A percentile compares a stretch with the other conserved stretches of the same genome.
phyloP scores from a whole-genome alignment of 2,113 vertebrate species.

The Hassar affinis region DNA sequence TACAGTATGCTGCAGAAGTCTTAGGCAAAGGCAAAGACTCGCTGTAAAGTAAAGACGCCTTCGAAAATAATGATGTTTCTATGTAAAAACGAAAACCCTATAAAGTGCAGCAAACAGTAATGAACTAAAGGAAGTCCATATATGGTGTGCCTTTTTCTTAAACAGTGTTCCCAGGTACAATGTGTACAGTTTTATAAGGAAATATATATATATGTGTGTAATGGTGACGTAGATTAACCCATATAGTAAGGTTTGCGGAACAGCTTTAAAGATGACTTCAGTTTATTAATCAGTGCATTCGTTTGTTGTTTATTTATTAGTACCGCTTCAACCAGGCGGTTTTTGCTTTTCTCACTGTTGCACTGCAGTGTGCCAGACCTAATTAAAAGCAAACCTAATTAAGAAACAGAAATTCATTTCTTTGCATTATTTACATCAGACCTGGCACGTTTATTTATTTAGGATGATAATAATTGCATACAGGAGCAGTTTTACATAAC shows the following conservation, averaged over 20 bases:
- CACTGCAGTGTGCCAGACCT: not conserved
- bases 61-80: too few species aligned
- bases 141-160: too few species aligned
- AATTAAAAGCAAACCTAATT: conserved; percentile 7
- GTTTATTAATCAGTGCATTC: not conserved
- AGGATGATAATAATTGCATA: not conserved
- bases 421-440: not conserved
- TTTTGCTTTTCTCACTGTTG: not conserved
- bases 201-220: not conserved
- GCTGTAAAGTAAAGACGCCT: too few species aligned
- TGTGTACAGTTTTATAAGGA: too few species aligned
- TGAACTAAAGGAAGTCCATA: too few species aligned
- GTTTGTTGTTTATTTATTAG: not conserved
- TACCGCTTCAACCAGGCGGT: too few species aligned
- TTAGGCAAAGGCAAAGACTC: too few species aligned
- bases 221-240: too few species aligned
- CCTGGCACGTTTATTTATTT: not conserved
- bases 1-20: too few species aligned
- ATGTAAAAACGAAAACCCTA: too few species aligned
- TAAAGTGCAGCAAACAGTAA: too few species aligned
- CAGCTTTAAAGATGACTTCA: not conserved
- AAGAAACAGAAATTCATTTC: not conserved
- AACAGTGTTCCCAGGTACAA: too few species aligned
- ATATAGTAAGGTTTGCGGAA: not conserved
- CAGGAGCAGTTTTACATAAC: not conserved